phyloP scores from a whole-genome alignment of 2,113 vertebrate species.

The Stercorarius parasiticus region DNA sequence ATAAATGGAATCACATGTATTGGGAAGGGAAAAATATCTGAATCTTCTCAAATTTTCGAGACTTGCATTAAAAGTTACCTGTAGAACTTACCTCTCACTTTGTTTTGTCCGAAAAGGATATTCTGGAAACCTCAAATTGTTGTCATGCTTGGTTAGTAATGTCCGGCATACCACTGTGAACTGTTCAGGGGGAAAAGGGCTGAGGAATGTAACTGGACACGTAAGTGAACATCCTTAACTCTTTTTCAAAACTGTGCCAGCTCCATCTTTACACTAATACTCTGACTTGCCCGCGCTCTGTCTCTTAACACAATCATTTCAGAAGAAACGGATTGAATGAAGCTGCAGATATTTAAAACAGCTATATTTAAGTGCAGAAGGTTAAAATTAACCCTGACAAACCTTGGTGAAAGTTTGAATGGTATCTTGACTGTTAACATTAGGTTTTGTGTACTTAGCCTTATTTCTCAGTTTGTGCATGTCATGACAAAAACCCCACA shows the following conservation, averaged over 20 bases:
- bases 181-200: background rate
- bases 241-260: background rate
- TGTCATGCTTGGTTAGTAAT: background rate
- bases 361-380: background rate
- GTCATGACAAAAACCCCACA: accelerated
- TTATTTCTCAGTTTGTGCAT: background rate
- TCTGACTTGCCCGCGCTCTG: background rate
- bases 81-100: conserved; percentile 8
- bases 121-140: background rate
- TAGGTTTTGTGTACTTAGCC: background rate
- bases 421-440: background rate
- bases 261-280: background rate
- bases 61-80: conserved; percentile 51
- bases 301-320: background rate
- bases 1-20: background rate
- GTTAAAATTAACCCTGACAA: background rate
- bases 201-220: background rate
- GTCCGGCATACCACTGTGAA: background rate
- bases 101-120: conserved; percentile 24
- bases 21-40: background rate
- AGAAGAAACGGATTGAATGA: background rate
- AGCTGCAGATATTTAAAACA: background rate
- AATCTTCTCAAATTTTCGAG: conserved; percentile 16
- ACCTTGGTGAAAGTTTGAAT: background rate
- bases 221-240: background rate